Base-by-base conservation (phyloP, 2,888 invertebrate species). In the Thereva nobilitata region DNA sequence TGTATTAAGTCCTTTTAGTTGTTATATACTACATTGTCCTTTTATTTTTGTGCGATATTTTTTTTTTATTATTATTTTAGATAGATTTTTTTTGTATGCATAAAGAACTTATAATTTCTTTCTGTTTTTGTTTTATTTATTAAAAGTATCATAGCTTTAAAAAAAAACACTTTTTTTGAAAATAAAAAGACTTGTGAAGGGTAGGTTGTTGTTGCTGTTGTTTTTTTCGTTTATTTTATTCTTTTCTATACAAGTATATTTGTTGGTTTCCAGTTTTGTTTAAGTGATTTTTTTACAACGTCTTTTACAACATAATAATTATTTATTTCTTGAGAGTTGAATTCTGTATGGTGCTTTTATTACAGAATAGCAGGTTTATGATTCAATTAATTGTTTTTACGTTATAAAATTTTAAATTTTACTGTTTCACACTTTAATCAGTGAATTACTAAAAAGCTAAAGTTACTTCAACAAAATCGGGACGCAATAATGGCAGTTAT, bases 101-200 rank as follows among this genome's bases (percentile, higher is more conserved):
- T 50, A 50, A 59, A 61, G 61, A 49, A 23, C 50, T 61, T 61
- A 61, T 61, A 59, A 23, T 61, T 40, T 61, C 23, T 23, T 23
- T 61, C 50, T 23, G 3, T 34, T 52, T 53, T 61, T 61, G 49
- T 61, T 61, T 61, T 61, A 61, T 61, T 61, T 61, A 61, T 61
- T 61, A 50, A 49, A 61, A 61, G 23, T 61, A 61, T 61, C 41
- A 61, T 61, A 61, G 61, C 61, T 50, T 61, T 61, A 61, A 61
- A 61, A 40, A 23, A 23, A 23, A 23, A 23, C 23, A 23, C 23
- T 23, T 23, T 23, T 61, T 61, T 61, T 61, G 50, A 50, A 61
- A 61, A 50, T 50, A 61, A 61, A 61, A 50, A 50, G 50, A 61
- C 49, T 50, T 61, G 61, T 61, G 61, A 61, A 61, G 61, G 61